Conservation (phyloP, 2,797 vertebrate species). For the Rhinoraja longicauda region DNA sequence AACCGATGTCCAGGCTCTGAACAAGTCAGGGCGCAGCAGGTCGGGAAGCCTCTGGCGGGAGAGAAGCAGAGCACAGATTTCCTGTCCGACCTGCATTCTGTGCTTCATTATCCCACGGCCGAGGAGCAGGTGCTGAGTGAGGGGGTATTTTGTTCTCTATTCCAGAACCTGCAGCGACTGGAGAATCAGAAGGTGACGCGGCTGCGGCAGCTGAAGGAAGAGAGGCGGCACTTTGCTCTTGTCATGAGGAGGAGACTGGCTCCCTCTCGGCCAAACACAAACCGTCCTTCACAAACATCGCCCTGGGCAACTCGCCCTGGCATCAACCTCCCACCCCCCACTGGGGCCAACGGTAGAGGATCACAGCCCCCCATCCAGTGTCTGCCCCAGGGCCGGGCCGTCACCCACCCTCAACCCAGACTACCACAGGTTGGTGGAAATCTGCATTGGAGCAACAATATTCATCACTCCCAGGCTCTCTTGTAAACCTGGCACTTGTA, state of each 20-base stretch:
- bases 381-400: background rate
- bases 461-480: background rate
- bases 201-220: constrained; percentile 44
- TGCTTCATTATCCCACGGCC: too few relatives aligned
- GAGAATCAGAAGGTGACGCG: constrained; percentile 42
- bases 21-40: too few relatives aligned
- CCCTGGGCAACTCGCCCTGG: constrained; percentile 24
- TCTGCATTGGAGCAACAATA: background rate
- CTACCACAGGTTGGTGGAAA: background rate
- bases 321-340: constrained; percentile 21
- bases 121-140: background rate
- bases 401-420: background rate
- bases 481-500: too few relatives aligned
- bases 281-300: background rate
- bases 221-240: constrained; percentile 45
- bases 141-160: background rate
- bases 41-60: too few relatives aligned
- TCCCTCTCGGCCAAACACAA: background rate
- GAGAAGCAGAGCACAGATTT: too few relatives aligned
- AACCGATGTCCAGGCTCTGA: too few relatives aligned
- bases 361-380: background rate
- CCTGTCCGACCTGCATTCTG: too few relatives aligned
- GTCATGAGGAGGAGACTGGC: constrained; percentile 43
- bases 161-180: constrained; percentile 43
- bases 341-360: constrained; percentile 32